Evolutionary conservation across 2,888 invertebrate species (phyloP), one percentile per base, ranked within the genome.

Genomic region (Cybosia mesomella): DNA sequence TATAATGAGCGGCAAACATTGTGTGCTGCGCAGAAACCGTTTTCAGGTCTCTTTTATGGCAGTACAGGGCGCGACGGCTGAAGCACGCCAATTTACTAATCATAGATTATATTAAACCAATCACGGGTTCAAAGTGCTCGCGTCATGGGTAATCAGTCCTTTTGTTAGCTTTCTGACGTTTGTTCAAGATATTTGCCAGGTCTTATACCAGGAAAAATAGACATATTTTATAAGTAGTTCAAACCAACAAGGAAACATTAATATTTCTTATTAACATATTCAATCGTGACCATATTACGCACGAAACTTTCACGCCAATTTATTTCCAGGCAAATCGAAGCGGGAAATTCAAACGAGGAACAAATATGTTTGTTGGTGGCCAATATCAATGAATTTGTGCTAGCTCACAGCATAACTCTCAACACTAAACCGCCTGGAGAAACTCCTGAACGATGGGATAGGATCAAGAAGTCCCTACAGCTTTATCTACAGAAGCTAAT

Each of bases 321-420:
- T 58, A 10, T 65, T 88, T 88, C 22, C 85, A 95, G 95, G 74
- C 92, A 93, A 89, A 87, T 95, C 32, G 94, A 95, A 76, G 68
- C 83, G 0, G 80, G 87, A 13, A 83, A 85, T 34, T 79, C 87
- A 1, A 91, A 84, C 57, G 93, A 95, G 71, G 94, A 94, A 65
- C 95, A 95, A 78, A 92, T 95, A 70, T 95, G 93, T 74, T 84
- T 94, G 10, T 86, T 96, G 58, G 92, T 95, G 3, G 95, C 95
- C 4, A 95, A 96, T 77, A 95, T 96, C 64, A 95, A 95, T 70
- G 96, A 96, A 81, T 96, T 96, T 76, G 94, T 96, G 1, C 84
- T 95, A 58, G 94, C 95, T 8, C 95, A 95, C 75, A 95, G 95
- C 82, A 94, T 94, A 11, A 95, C 94, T 0, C 77, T 94, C 3